Evolutionary conservation across 2,888 invertebrate species (phyloP).

Genomic region (Desoria tigrina): DNA sequence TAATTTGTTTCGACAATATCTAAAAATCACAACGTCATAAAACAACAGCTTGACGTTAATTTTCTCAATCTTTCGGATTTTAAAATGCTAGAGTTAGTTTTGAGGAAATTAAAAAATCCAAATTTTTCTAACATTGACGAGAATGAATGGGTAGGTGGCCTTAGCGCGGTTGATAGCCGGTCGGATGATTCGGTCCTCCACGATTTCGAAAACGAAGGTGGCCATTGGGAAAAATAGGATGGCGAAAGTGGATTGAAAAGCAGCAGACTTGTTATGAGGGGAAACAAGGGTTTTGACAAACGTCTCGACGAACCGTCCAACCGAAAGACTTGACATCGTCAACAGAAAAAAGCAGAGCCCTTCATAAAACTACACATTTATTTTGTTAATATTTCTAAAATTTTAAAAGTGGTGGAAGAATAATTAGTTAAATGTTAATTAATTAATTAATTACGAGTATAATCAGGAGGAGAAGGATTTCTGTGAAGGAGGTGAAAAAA

Average conservation of each 20-base stretch:
- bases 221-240: neutral
- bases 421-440: too few relatives aligned
- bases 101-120: conserved; percentile 12
- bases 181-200: neutral
- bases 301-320: neutral
- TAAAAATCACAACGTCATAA: too few relatives aligned
- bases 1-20: too few relatives aligned
- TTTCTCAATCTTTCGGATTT: neutral
- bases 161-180: neutral
- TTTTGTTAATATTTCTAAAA: neutral
- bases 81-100: neutral
- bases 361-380: neutral
- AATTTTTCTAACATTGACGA: too few relatives aligned
- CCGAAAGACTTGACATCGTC: neutral
- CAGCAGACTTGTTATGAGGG: neutral
- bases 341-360: neutral
- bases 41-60: too few relatives aligned
- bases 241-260: neutral
- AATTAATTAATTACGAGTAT: too few relatives aligned
- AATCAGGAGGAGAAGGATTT: too few relatives aligned
- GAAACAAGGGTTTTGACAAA: too few relatives aligned
- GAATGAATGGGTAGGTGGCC: too few relatives aligned
- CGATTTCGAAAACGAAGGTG: neutral
- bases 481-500: too few relatives aligned
- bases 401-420: too few relatives aligned